A percentile compares a stretch with the other conserved stretches of the same genome.
phyloP scores from a whole-genome alignment of 2,113 vertebrate genomes.

The Hydrochoerus hydrochaeris region DNA sequence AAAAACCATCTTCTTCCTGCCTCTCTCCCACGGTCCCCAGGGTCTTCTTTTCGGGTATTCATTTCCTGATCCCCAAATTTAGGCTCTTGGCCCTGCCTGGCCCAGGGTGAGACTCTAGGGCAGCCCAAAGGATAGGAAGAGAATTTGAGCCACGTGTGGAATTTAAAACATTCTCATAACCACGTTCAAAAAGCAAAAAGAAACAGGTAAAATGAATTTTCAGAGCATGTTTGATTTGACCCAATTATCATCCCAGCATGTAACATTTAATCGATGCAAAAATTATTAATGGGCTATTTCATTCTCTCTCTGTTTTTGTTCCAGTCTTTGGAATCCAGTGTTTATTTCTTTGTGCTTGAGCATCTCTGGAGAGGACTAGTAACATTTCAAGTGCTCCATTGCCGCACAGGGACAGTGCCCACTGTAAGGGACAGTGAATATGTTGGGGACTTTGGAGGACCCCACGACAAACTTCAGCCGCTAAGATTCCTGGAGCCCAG shows the following conservation, averaged over 20 bases:
- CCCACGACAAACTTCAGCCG: neutral
- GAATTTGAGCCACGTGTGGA: neutral
- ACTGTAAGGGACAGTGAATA: rapidly evolving
- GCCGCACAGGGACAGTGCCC: rapidly evolving
- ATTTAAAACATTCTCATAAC: neutral
- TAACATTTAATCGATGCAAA: neutral
- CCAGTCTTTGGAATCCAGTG: neutral
- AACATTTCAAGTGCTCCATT: neutral
- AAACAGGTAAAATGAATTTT: neutral
- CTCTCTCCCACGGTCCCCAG: no score
- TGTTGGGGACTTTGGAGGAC: neutral
- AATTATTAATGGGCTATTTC: neutral
- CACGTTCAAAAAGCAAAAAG: neutral
- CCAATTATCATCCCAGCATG: neutral
- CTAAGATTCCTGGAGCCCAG: neutral
- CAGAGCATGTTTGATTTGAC: neutral
- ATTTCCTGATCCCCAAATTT: neutral
- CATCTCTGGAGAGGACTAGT: neutral
- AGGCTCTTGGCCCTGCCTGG: no score
- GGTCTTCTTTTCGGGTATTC: neutral
- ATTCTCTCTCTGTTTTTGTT: neutral
- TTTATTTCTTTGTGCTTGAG: neutral
- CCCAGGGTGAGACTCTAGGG: neutral
- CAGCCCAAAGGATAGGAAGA: rapidly evolving
- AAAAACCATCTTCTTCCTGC: no score